A percentile compares a stretch with the other conserved stretches of the same genome.
Evolutionary conservation across 2,888 invertebrate species (phyloP).

Genomic region (Elysia crispata): DNA sequence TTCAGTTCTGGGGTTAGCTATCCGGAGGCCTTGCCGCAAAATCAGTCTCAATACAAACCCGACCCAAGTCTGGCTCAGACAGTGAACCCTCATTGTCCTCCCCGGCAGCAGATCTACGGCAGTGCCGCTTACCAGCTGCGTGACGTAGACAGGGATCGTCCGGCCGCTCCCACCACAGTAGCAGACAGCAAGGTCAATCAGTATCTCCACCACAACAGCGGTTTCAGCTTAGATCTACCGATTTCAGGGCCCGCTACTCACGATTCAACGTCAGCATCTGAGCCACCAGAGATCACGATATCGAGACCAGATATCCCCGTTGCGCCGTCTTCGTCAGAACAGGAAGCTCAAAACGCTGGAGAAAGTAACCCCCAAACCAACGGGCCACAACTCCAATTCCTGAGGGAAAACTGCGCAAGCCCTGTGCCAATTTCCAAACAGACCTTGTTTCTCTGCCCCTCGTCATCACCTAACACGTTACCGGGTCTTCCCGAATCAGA

Average conservation of each 20-base stretch:
- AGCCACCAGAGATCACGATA: background rate
- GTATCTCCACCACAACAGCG: constrained; percentile 17
- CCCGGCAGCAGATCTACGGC: constrained; percentile 11
- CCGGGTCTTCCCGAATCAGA: no score
- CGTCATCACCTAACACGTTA: no score
- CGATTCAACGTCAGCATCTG: no score
- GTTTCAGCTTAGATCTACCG: no score
- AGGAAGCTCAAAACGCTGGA: no score
- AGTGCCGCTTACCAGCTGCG: constrained; percentile 15
- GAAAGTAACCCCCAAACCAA: background rate
- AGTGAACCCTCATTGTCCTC: background rate
- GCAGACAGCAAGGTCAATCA: background rate
- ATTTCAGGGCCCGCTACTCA: no score
- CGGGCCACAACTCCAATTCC: constrained; percentile 4
- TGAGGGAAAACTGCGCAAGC: constrained; percentile 13
- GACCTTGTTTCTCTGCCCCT: no score
- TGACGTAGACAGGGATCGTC: no score
- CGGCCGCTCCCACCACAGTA: background rate
- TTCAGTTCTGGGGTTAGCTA: no score
- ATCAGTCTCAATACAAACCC: background rate
- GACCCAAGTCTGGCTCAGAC: background rate
- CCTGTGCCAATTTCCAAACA: constrained; percentile 27
- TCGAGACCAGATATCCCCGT: no score
- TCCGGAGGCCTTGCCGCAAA: background rate
- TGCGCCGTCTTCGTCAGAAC: no score